Evolutionary conservation across 2,113 vertebrate genomes (phyloP).

Genomic region (Passer domesticus): DNA sequence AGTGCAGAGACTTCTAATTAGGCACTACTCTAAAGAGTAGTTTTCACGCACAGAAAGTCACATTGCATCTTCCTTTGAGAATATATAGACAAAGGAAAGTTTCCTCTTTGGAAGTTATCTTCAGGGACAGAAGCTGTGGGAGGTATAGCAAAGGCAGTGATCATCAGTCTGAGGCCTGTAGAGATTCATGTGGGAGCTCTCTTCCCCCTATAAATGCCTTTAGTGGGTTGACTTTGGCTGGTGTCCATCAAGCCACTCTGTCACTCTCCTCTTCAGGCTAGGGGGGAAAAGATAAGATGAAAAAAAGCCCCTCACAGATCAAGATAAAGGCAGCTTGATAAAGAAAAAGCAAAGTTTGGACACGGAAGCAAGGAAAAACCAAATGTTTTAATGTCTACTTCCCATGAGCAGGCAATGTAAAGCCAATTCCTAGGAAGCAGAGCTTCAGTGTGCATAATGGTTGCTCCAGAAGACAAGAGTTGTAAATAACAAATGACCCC

Average conservation of each 20-base stretch:
- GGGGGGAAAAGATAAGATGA: neutral
- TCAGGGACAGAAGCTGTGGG: neutral
- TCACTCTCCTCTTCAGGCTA: neutral
- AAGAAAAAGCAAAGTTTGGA: neutral
- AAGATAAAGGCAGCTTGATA: neutral
- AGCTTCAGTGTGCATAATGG: neutral
- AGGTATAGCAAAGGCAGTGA: neutral
- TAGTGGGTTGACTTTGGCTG: neutral
- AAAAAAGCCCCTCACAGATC: neutral
- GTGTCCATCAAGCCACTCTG: neutral
- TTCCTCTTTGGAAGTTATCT: neutral
- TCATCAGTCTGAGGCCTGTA: neutral
- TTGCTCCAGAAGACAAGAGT: neutral
- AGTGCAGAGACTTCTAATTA: neutral
- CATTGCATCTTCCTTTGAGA: neutral
- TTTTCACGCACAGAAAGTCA: neutral
- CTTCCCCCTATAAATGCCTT: neutral
- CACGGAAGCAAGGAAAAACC: accelerated
- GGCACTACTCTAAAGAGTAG: neutral
- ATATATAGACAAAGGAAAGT: neutral
- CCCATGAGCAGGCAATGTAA: neutral
- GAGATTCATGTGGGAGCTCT: neutral
- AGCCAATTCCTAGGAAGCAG: accelerated
- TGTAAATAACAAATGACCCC: neutral
- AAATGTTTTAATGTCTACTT: neutral